Conservation (phyloP, 2,113 vertebrate genomes). For the Bolborhynchus lineola region DNA sequence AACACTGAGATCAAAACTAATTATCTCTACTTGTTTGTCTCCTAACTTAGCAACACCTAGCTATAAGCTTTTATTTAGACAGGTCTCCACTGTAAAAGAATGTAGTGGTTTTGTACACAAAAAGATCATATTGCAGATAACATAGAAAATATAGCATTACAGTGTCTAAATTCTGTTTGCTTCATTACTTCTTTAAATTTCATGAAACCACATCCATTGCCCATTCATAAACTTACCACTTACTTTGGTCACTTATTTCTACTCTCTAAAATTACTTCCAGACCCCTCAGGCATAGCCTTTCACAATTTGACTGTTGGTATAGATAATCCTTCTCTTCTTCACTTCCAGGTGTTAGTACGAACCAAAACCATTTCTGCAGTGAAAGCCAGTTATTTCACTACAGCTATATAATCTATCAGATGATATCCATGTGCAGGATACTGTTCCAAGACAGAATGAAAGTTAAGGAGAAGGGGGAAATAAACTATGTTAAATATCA, state of each 20-base stretch:
- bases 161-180: neutral
- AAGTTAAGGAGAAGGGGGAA: neutral
- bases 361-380: neutral
- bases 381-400: neutral
- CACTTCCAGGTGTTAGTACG: neutral
- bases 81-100: neutral
- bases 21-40: neutral
- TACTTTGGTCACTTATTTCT: neutral
- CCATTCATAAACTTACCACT: neutral
- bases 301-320: neutral
- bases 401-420: neutral
- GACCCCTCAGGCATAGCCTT: neutral
- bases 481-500: neutral
- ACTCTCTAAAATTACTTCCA: neutral
- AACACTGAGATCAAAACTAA: slow-evolving; percentile 6
- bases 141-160: neutral
- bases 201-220: neutral
- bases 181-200: neutral
- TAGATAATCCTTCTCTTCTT: neutral
- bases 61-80: neutral
- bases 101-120: neutral
- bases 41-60: neutral
- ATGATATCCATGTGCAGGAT: neutral
- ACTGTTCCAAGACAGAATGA: neutral
- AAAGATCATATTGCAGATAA: neutral